Evolutionary conservation across 2,888 invertebrate species (phyloP), one percentile per base, ranked within the genome.

Genomic region (Pseudococcus jackbeardsleyi): DNA sequence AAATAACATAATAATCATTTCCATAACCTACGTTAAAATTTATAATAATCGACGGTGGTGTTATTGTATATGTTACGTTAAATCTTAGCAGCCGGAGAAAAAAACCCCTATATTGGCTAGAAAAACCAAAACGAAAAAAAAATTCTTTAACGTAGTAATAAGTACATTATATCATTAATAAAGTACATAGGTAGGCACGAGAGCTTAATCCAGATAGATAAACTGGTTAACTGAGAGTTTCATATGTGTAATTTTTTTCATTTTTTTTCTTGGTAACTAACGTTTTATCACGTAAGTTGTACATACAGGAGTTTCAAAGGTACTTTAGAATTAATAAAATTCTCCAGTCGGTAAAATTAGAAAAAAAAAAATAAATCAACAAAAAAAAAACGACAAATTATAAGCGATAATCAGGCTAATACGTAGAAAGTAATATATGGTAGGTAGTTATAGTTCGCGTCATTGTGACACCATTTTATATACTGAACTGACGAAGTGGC

Each of bases 281-380:
- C 79, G 79, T 33, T 79, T 79, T 79, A 79, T 79, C 79, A 79
- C 79, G 79, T 79, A 79, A 79, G 79, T 79, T 79, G 33, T 72
- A 72, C n/a, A 33, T 26, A 72, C 33, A 26, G 11, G 68, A 72
- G 33, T 72, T 72, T 72, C 0, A 72, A 9, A n/a, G n/a, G n/a
- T 33, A 33, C 15, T 9, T 26, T 33, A 26, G 9, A 33, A 26
- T 72, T 33, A 15, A 72, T 26, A 33, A 22, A 72, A 72, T 72
- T 15, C 33, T 72, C 68, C 26, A 9, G 59, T 59, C 8, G n/a
- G 26, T n/a, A 72, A 72, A 72, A 72, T 8, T 6, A 12, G 15
- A 33, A 72, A 59, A 19, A 59, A 33, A 33, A 72, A 59, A 19
- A 59, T n/a, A 59, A 59, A 9, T 59, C 59, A 59, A 59, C 59